Evolutionary conservation across 2,888 invertebrate genomes (phyloP).

Genomic region (Tromatobia lineatoria): DNA sequence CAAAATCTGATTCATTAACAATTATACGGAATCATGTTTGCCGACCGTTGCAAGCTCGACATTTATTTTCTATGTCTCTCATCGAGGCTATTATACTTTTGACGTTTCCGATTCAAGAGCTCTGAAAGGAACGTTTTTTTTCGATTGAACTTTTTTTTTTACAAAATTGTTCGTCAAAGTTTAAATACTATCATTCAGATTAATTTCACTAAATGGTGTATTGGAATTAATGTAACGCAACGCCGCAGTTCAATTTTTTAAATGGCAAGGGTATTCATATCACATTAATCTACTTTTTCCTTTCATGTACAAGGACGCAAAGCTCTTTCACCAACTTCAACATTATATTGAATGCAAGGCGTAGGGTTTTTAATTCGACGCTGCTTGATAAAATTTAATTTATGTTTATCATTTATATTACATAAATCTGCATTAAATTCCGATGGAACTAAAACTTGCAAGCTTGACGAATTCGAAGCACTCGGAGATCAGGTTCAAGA

Average conservation of each 20-base stretch:
- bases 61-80: background rate
- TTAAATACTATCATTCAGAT: background rate
- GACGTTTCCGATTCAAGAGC: no score
- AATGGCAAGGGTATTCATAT: background rate
- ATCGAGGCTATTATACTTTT: background rate
- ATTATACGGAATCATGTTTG: constrained; percentile 14
- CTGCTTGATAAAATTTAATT: background rate
- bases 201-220: background rate
- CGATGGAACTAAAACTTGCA: background rate
- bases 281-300: background rate
- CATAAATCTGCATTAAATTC: background rate
- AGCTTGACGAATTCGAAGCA: background rate
- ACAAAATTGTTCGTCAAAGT: background rate
- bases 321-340: background rate
- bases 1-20: constrained; percentile 27
- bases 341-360: background rate
- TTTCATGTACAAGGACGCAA: background rate
- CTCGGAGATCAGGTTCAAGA: background rate
- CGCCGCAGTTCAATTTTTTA: no score
- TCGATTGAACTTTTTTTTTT: no score
- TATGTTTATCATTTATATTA: background rate
- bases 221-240: background rate
- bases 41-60: background rate
- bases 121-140: no score
- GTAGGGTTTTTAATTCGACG: background rate